Evolutionary conservation across 2,797 vertebrate genomes (phyloP), one percentile per base, ranked within the genome.

Genomic region (Tapera naevia): DNA sequence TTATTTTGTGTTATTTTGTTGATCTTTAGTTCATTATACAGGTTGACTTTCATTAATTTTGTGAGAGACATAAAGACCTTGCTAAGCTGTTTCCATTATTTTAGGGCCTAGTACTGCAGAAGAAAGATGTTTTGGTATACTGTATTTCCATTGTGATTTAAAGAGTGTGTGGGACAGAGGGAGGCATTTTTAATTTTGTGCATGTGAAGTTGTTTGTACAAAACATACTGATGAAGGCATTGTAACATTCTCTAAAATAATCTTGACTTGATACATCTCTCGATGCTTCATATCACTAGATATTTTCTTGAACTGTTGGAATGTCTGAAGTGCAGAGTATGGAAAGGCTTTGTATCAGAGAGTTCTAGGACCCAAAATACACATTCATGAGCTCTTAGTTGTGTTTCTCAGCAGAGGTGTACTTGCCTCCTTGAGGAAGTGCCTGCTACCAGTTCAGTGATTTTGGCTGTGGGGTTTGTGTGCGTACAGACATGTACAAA

Each of bases 401-500:
- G 35, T 92, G 28, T 80, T 96, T 89, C 74, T 86, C 24, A n/a
- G 60, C 23, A 18, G 1, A 21, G 24, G 6, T 70, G n/a, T 82
- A 14, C 13, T 21, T 72, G 30, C n/a, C 3, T 48, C 73, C 61
- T 78, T 70, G 64, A 82, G 80, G 85, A 80, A 61, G 33, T 30
- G 10, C 8, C 32, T 72, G 64, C 6, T n/a, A 51, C 39, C 72
- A 73, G 0, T n/a, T 78, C 16, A n/a, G 53, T 65, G 51, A 32
- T 14, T 66, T 46, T 25, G 69, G 39, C 65, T 79, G 18, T 66
- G 58, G 23, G 23, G n/a, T 30, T 39, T 58, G 19, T 65, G 6
- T 19, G 14, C 15, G 11, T 60, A 7, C 25, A 16, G 5, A 11
- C 0, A n/a, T 0, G 3, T n/a, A 30, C 17, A 27, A 1, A 10